These are phyloP conservation scores for Aphidoletes aphidimyza DNA, from an alignment of 2,888 invertebrate genomes.

Conservation along the genomic window DNA sequence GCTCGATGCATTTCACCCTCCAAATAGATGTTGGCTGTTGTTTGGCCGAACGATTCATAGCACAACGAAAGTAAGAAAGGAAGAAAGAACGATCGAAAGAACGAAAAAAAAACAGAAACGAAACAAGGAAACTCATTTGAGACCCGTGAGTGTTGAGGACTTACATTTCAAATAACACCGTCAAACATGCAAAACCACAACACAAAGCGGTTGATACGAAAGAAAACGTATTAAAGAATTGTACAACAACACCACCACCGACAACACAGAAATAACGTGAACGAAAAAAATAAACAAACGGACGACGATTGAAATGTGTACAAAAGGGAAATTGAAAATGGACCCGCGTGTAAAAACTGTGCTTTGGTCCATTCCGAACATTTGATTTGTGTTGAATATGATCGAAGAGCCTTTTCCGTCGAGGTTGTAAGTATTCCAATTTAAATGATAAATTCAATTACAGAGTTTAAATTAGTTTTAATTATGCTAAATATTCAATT, in stretches of 20 bases:
- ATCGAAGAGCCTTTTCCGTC: too few species aligned
- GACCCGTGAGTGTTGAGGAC: neutral
- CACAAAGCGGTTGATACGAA: neutral
- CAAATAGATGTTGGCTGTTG: neutral
- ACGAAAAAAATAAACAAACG: constrained; percentile 14
- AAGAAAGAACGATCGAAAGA: neutral
- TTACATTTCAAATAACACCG: neutral
- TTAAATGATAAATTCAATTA: too few species aligned
- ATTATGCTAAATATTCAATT: too few species aligned
- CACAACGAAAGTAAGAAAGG: neutral
- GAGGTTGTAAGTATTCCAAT: too few species aligned
- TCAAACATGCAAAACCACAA: constrained; percentile 31
- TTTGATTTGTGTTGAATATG: too few species aligned
- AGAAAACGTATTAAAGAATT: constrained; percentile 24
- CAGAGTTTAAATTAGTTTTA: too few species aligned
- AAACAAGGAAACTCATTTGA: constrained; percentile 21
- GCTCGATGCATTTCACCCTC: constrained; percentile 61
- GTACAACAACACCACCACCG: too few species aligned
- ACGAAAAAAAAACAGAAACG: neutral
- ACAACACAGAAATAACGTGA: neutral
- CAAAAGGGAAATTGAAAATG: neutral
- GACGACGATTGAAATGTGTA: constrained; percentile 31
- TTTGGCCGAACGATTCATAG: neutral
- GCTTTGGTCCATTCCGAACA: too few species aligned
- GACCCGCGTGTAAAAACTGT: neutral